Conservation (phyloP, 2,113 vertebrate species). For the Dendrocopos noguchii region DNA sequence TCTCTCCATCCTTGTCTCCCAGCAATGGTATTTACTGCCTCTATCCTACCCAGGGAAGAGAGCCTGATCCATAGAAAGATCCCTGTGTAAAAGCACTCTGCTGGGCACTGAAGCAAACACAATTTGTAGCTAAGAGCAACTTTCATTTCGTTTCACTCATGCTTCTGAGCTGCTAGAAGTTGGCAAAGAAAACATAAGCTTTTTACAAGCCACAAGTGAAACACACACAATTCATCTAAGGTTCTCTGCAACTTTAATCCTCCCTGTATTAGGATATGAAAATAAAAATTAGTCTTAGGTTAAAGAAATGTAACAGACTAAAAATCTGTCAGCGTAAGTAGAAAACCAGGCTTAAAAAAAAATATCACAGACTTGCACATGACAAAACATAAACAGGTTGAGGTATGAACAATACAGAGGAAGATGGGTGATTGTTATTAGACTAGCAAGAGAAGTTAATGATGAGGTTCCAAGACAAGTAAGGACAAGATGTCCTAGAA, state of each 20-base stretch:
- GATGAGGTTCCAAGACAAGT: neutral
- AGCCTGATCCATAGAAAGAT: neutral
- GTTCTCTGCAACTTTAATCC: neutral
- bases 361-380: neutral
- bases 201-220: constrained; percentile 17
- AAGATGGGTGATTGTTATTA: neutral
- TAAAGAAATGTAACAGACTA: neutral
- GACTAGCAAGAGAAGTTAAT: neutral
- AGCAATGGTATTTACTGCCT: neutral
- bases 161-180: neutral
- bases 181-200: neutral
- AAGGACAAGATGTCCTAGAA: neutral
- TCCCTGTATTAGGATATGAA: neutral
- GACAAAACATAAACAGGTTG: neutral
- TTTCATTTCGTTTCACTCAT: neutral
- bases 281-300: neutral
- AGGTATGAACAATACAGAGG: neutral
- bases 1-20: neutral
- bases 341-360: neutral
- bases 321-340: neutral
- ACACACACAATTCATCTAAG: neutral
- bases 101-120: neutral
- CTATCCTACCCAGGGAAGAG: neutral
- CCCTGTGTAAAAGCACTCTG: neutral
- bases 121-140: neutral